Conservation (phyloP, 2,113 vertebrate genomes). For the Scartelaos histophorus region DNA sequence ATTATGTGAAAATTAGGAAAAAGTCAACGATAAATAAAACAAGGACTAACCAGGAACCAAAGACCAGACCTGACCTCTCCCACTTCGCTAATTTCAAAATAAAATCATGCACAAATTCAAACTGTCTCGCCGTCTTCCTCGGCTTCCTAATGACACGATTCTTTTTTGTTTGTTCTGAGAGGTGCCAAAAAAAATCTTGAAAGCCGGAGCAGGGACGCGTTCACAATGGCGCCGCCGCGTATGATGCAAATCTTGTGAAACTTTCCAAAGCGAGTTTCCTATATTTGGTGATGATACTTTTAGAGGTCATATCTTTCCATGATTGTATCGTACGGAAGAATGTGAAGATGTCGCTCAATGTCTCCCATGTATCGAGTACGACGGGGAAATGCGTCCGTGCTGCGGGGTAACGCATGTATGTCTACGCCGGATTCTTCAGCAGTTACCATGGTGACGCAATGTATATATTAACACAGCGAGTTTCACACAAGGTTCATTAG, state of each 20-base stretch:
- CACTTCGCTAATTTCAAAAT: neutral
- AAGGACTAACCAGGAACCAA: neutral
- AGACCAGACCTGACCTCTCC: neutral
- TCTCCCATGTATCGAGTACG: too few species aligned
- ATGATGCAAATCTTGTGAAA: constrained; percentile 6
- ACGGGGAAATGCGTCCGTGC: too few species aligned
- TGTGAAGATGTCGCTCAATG: too few species aligned
- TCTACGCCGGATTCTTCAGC: too few species aligned
- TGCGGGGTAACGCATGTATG: too few species aligned
- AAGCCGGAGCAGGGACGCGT: neutral
- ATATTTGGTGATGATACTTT: neutral
- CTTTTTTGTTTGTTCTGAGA: neutral
- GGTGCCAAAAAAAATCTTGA: neutral
- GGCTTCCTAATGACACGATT: neutral
- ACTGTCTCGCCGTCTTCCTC: neutral
- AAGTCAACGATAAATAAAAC: too few species aligned
- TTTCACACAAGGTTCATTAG: too few species aligned
- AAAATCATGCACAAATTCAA: neutral
- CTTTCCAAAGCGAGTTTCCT: neutral
- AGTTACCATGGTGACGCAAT: too few species aligned
- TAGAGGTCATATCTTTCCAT: neutral
- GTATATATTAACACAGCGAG: too few species aligned
- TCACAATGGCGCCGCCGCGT: neutral
- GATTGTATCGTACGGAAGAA: too few species aligned
- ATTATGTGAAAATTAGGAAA: too few species aligned